Conservation (phyloP, 2,888 invertebrate genomes). For the Phasia obesa region DNA sequence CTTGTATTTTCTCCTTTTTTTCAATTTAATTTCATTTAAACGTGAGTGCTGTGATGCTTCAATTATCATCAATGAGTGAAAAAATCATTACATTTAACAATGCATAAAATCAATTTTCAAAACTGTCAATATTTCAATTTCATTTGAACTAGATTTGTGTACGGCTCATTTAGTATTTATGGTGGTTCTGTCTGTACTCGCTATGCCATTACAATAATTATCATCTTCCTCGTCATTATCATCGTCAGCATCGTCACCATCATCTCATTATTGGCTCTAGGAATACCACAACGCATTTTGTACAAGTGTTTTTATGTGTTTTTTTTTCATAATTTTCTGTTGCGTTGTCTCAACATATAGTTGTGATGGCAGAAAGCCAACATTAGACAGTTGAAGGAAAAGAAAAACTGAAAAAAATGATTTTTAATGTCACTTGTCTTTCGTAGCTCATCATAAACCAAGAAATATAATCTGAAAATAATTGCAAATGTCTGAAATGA, state of each 20-base stretch:
- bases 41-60: constrained; percentile 55
- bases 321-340: constrained; percentile 23
- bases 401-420: constrained; percentile 37
- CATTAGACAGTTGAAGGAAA: background rate
- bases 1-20: constrained; percentile 12
- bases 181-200: constrained; percentile 38
- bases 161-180: constrained; percentile 65
- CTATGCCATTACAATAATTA: constrained; percentile 15
- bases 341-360: constrained; percentile 2
- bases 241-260: constrained; percentile 12
- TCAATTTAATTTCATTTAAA: constrained; percentile 52
- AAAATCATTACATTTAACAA: constrained; percentile 66
- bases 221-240: constrained; percentile 26
- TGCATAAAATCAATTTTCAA: constrained; percentile 66
- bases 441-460: constrained; percentile 58
- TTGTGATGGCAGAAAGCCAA: constrained; percentile 64
- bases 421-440: constrained; percentile 69
- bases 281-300: constrained; percentile 58
- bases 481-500: constrained; percentile 67
- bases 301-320: constrained; percentile 40
- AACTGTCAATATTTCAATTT: constrained; percentile 69
- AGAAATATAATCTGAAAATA: constrained; percentile 69
- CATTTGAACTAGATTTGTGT: constrained; percentile 66
- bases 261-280: constrained; percentile 44
- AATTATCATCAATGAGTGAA: constrained; percentile 66